Base-by-base conservation (phyloP, 2,797 vertebrate species). In the Danio tinwini region DNA sequence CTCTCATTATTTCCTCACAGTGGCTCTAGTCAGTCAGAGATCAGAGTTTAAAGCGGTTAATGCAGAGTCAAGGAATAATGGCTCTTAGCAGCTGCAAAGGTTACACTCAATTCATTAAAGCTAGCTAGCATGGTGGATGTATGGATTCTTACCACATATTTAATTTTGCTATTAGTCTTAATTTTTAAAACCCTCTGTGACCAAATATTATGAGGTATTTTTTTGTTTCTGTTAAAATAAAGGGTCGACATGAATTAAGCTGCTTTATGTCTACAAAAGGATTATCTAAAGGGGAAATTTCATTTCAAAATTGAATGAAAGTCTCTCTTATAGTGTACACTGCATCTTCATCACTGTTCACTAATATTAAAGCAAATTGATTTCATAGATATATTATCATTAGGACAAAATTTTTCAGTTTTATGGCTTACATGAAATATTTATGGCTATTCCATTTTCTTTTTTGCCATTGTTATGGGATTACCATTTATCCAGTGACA, bases 61-160 rank as follows among this genome's bases (percentile, higher is more conserved):
- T 76, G 65, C 29, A 74, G 55, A 81, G 40, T 69, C 29, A 71
- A 55, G 49, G 58, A 52, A 64, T 76, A 76, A 64, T 62, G 59
- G 9, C 39, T 67, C 73, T 69, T 47, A 50, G 19, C 49, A 47
- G 56, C 55, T 47, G 42, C 21, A 72, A 72, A 72, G 50, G 74
- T 77, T 53, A 64, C 67, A 56, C 29, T 56, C 44, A 63, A 45
- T 76, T 64, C 2, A 69, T 63, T 81, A 19, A 50, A 29, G 13
- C 6, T 53, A 47, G 37, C 63, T 13, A 76, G 58, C 17, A 17
- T 7, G 5, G 45, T 2, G 9, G n/a, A 42, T 61, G 44, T 74
- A 59, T 2, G 0, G 40, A 29, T 44, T 61, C 71, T 7, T 2
- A 49, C 29, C 16, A 42, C 49, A 45, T 40, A 17, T 76, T 65